Evolutionary conservation across 2,888 invertebrate species (phyloP).

Genomic region (Clitarchus hookeri): DNA sequence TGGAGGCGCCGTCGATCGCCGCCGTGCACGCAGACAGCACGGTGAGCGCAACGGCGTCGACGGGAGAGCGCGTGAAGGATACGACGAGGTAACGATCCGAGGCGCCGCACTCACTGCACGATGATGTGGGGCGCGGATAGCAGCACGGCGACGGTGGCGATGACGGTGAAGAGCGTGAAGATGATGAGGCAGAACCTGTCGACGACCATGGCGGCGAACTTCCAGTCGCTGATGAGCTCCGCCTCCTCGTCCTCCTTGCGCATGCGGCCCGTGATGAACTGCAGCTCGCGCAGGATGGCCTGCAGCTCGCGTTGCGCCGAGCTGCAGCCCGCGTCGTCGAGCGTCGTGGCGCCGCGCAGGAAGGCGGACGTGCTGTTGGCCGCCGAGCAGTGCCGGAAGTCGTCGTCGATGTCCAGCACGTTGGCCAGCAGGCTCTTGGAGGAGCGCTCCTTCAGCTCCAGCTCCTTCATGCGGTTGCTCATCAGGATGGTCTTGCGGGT

Average conservation of each 20-base stretch:
- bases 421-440: conserved; percentile 93
- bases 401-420: conserved; percentile 94
- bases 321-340: conserved; percentile 62
- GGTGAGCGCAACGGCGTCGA: no score
- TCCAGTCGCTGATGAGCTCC: conserved; percentile 95
- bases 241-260: conserved; percentile 92
- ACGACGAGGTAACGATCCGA: background rate
- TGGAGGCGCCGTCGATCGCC: no score
- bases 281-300: conserved; percentile 88
- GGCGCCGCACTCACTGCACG: conserved; percentile 70
- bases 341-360: conserved; percentile 63
- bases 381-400: conserved; percentile 70
- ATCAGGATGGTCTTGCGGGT: conserved; percentile 88
- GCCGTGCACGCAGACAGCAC: no score
- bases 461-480: conserved; percentile 88
- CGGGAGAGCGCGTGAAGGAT: background rate
- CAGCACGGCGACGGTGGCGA: conserved; percentile 89
- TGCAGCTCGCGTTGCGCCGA: conserved; percentile 85
- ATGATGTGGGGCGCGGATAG: conserved; percentile 93
- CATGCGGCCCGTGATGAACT: conserved; percentile 93
- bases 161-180: conserved; percentile 92
- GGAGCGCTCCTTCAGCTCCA: conserved; percentile 91
- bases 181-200: conserved; percentile 95
- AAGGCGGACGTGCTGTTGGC: conserved; percentile 51
- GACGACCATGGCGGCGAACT: conserved; percentile 98